Percentiles rank a stretch among this genome's conserved stretches.
Conservation (phyloP, 2,113 vertebrate species). For the Bubo scandiacus region DNA sequence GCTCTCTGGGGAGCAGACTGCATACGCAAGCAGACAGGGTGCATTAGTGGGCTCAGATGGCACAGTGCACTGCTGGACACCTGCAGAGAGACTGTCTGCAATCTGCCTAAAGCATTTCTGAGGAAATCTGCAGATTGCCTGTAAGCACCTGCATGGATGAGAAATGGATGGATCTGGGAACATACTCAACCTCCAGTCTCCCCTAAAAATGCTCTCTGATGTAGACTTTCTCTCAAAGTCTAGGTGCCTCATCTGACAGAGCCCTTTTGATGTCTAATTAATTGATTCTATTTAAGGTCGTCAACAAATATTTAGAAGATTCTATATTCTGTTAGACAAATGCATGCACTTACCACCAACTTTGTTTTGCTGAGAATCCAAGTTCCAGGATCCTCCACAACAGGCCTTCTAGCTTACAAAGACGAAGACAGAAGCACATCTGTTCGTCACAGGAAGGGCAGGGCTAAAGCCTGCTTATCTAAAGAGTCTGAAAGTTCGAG, state of each 20-base stretch:
- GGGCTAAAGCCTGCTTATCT: constrained; percentile 54
- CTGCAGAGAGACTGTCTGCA: background rate
- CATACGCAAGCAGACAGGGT: background rate
- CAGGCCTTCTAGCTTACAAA: background rate
- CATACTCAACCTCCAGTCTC: background rate
- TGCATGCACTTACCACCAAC: constrained; percentile 10
- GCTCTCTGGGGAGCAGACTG: background rate
- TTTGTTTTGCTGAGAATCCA: background rate
- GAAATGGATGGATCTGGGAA: background rate
- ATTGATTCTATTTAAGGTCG: background rate
- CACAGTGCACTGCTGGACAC: background rate
- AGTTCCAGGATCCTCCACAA: background rate
- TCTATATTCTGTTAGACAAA: background rate
- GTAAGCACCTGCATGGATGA: background rate
- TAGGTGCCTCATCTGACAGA: background rate
- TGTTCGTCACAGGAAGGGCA: constrained; percentile 32
- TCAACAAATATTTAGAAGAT: background rate
- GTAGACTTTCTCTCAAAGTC: background rate
- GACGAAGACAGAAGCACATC: background rate
- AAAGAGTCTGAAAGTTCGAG: background rate
- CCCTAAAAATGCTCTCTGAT: background rate
- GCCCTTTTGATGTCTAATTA: background rate
- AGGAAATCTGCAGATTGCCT: background rate
- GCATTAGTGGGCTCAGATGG: background rate
- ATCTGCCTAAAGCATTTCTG: background rate